Conservation (phyloP, 1,140 invertebrate species). For the Papilio helenus region DNA sequence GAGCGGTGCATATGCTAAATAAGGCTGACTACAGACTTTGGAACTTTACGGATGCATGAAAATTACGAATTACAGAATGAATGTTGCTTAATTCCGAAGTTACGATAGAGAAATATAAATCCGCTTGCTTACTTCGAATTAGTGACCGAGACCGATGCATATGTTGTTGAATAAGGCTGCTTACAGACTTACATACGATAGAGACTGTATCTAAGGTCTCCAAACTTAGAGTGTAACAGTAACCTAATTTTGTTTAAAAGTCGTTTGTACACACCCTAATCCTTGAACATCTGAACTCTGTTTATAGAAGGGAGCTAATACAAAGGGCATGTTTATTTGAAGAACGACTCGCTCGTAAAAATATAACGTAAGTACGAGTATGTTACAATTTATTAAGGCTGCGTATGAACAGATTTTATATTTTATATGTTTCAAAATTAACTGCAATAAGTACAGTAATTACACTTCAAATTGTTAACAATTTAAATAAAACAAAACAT, state of each 20-base stretch:
- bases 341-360: slow-evolving; percentile 29
- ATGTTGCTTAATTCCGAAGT: too few species aligned
- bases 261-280: slow-evolving; percentile 1
- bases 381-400: slow-evolving; percentile 3
- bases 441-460: neutral
- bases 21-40: neutral
- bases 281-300: slow-evolving; percentile 30
- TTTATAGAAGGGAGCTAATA: slow-evolving; percentile 19
- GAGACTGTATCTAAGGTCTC: neutral
- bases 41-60: too few species aligned
- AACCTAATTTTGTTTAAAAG: slow-evolving; percentile 8
- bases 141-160: too few species aligned
- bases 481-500: neutral
- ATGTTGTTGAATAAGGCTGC: neutral
- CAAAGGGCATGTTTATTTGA: slow-evolving; percentile 35
- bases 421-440: neutral
- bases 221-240: neutral
- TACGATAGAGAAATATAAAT: too few species aligned
- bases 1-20: slow-evolving; percentile 20
- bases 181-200: neutral
- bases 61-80: too few species aligned
- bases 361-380: neutral
- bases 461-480: neutral
- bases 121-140: too few species aligned
- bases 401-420: neutral